A percentile compares a stretch with the other conserved stretches of the same genome.
These are phyloP conservation scores for Pachycephus smyrnensis DNA, from an alignment of 2,888 invertebrate genomes.

Conservation along the genomic window DNA sequence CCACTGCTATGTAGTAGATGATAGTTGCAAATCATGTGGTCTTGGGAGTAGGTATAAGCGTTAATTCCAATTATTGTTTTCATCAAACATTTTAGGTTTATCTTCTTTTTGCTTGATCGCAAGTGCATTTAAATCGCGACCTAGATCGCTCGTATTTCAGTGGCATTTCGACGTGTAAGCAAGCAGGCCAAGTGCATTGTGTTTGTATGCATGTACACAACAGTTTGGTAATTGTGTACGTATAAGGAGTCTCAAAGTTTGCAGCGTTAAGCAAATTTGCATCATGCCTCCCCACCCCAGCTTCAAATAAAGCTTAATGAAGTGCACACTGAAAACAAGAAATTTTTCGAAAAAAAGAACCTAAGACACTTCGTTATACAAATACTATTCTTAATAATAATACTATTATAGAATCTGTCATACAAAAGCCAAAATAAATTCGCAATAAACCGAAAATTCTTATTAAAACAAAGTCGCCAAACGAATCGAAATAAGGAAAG, in stretches of 20 bases:
- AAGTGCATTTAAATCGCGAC: neutral
- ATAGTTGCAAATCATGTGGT: neutral
- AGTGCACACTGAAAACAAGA: no score
- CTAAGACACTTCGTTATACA: neutral
- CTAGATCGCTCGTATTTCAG: neutral
- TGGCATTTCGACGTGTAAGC: neutral
- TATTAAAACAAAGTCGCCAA: neutral
- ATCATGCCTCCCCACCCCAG: neutral
- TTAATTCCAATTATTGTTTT: neutral
- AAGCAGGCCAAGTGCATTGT: neutral
- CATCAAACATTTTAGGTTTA: neutral
- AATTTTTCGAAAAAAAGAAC: neutral
- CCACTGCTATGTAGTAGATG: neutral
- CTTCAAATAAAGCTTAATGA: no score
- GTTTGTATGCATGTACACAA: neutral
- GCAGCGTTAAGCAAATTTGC: neutral
- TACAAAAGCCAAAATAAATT: neutral
- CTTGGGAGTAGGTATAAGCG: neutral
- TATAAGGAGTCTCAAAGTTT: neutral
- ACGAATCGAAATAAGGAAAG: neutral
- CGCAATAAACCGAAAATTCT: neutral
- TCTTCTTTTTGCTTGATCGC: neutral
- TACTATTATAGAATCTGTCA: neutral
- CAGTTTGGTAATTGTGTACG: neutral
- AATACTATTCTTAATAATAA: neutral